phyloP scores from a whole-genome alignment of 2,888 invertebrate species.

The Stenurella melanura region DNA sequence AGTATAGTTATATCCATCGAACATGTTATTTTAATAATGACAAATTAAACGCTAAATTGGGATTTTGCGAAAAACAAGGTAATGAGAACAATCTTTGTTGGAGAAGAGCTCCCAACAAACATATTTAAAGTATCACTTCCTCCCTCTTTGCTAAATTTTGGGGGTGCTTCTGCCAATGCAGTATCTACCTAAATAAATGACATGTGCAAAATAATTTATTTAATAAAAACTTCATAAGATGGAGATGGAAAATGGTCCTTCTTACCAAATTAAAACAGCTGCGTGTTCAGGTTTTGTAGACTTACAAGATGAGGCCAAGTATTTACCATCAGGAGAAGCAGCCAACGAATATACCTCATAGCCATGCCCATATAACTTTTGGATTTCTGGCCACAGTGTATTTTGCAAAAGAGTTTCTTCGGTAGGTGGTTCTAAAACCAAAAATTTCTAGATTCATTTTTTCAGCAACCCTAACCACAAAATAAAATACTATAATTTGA shows the following conservation, averaged over 20 bases:
- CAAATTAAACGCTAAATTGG: no score
- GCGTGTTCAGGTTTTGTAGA: conserved; percentile 89
- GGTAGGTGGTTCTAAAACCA: conserved; percentile 84
- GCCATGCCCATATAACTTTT: conserved; percentile 98
- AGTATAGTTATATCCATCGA: no score
- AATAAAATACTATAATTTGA: no score
- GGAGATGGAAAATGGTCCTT: neutral
- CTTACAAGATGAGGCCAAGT: conserved; percentile 92
- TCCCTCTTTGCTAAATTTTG: no score
- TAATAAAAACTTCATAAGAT: neutral
- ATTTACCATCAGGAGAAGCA: conserved; percentile 80
- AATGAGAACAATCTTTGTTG: no score
- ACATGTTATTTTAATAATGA: no score
- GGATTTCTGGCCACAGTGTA: conserved; percentile 96
- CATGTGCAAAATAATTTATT: neutral
- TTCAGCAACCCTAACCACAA: neutral
- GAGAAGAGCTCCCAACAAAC: no score
- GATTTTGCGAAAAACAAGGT: no score
- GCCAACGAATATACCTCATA: conserved; percentile 93
- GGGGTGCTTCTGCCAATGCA: no score
- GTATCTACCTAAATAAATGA: no score
- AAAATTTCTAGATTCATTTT: neutral
- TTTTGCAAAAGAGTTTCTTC: conserved; percentile 95
- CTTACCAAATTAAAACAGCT: conserved; percentile 90
- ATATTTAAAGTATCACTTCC: no score